phyloP scores from a whole-genome alignment of 2,888 invertebrate genomes.

The Drosophila formosana region DNA sequence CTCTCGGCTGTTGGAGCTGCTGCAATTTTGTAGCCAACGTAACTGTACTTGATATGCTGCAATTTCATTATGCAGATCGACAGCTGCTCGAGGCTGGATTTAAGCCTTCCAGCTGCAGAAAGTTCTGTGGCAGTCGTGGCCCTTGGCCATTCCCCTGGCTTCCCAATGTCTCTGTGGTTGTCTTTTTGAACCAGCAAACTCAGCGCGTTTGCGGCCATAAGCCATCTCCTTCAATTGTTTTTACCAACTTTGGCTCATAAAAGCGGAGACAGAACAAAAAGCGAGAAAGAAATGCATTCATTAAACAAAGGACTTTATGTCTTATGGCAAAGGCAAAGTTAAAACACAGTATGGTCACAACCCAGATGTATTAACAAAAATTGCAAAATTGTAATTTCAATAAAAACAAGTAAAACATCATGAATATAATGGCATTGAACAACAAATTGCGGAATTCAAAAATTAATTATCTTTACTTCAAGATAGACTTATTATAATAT shows the following conservation, averaged over 20 bases:
- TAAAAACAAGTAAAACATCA: neutral
- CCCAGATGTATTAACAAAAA: too few relatives aligned
- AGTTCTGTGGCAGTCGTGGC: slow-evolving; percentile 20
- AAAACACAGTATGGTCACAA: neutral
- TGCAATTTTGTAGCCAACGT: slow-evolving; percentile 42
- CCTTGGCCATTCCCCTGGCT: slow-evolving; percentile 22
- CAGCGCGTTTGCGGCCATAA: slow-evolving; percentile 16
- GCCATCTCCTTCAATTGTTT: slow-evolving; percentile 33
- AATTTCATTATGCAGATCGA: slow-evolving; percentile 74
- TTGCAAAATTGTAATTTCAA: neutral
- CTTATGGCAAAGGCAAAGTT: slow-evolving; percentile 11
- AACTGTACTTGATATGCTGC: slow-evolving; percentile 66
- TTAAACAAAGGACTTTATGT: slow-evolving; percentile 42
- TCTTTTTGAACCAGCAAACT: slow-evolving; percentile 21
- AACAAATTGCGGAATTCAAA: too few relatives aligned
- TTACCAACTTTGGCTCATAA: slow-evolving; percentile 31
- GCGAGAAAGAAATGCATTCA: slow-evolving; percentile 6
- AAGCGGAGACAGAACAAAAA: slow-evolving; percentile 23
- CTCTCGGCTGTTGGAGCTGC: slow-evolving; percentile 1
- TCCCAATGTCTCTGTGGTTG: neutral
- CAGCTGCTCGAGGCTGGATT: slow-evolving; percentile 38
- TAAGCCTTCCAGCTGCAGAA: slow-evolving; percentile 26
- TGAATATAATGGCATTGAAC: too few relatives aligned
- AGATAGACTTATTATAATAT: too few relatives aligned
- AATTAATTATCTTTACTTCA: too few relatives aligned